phyloP scores from a whole-genome alignment of 2,888 invertebrate genomes.

The Hydropsyche betteni region DNA sequence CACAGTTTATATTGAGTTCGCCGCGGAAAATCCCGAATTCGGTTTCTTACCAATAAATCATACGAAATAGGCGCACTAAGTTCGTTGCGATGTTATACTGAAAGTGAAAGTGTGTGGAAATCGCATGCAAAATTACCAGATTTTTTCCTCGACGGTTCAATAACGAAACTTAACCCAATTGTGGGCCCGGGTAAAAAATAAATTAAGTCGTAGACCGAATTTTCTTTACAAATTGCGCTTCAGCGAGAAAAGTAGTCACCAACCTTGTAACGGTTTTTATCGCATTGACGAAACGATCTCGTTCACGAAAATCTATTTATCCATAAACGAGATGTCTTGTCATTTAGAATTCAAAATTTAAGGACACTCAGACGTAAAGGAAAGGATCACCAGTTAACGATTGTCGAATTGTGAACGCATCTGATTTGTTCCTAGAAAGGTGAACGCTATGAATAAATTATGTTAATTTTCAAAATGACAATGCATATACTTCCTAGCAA shows the following conservation, averaged over 20 bases:
- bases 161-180: conserved; percentile 17
- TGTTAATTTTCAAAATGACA: conserved; percentile 1
- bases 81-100: too few species aligned
- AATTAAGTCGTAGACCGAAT: not conserved
- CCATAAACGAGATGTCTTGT: too few species aligned
- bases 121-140: conserved; percentile 1
- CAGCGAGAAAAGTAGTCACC: conserved; percentile 19
- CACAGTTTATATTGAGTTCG: too few species aligned
- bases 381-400: too few species aligned
- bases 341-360: too few species aligned
- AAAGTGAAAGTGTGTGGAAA: too few species aligned
- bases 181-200: not conserved
- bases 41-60: too few species aligned
- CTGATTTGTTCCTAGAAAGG: conserved; percentile 1
- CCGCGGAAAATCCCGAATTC: too few species aligned
- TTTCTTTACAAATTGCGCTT: conserved; percentile 24
- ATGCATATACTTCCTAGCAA: not conserved
- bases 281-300: too few species aligned
- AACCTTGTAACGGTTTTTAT: conserved; percentile 29
- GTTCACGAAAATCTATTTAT: too few species aligned
- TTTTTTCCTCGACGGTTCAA: conserved; percentile 22
- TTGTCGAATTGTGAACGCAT: not conserved
- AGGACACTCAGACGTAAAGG: too few species aligned
- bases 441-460: conserved; percentile 14
- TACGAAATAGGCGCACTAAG: too few species aligned